Evolutionary conservation across 2,797 vertebrate species (phyloP).

Genomic region (Uromys caudimaculatus): DNA sequence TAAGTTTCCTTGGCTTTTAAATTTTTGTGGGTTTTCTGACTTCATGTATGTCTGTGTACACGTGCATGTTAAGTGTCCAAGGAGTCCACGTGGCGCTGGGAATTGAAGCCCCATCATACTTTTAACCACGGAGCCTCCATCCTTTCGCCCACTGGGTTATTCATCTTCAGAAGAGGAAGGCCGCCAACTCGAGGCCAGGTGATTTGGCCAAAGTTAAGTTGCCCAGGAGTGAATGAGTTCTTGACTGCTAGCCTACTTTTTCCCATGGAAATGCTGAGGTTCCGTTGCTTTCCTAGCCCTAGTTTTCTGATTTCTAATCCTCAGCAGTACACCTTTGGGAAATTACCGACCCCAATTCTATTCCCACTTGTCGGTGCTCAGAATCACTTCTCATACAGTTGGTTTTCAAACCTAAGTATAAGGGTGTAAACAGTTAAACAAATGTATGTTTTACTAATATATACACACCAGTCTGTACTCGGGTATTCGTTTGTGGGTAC

Average conservation of each 20-base stretch:
- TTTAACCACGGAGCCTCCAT: neutral
- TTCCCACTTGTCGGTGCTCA: neutral
- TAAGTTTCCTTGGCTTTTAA: neutral
- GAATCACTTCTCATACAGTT: neutral
- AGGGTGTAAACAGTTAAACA: neutral
- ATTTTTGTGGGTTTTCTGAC: neutral
- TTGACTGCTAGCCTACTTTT: neutral
- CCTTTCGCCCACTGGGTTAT: neutral
- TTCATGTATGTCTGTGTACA: no score
- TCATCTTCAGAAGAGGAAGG: neutral
- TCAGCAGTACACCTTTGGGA: neutral
- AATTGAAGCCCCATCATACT: neutral
- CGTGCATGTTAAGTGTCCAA: neutral
- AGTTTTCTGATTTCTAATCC: neutral
- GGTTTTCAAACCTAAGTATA: neutral
- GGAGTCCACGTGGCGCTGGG: neutral
- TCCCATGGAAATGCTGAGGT: rapidly evolving
- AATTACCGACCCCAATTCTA: neutral
- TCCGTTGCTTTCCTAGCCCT: neutral
- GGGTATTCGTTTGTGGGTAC: neutral
- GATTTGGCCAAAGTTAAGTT: rapidly evolving
- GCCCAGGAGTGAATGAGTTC: neutral
- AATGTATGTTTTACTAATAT: neutral
- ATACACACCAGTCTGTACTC: neutral
- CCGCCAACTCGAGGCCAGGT: rapidly evolving